These are phyloP conservation scores for Zaprionus inermis DNA, from an alignment of 1,140 invertebrate genomes.

Conservation along the genomic window DNA sequence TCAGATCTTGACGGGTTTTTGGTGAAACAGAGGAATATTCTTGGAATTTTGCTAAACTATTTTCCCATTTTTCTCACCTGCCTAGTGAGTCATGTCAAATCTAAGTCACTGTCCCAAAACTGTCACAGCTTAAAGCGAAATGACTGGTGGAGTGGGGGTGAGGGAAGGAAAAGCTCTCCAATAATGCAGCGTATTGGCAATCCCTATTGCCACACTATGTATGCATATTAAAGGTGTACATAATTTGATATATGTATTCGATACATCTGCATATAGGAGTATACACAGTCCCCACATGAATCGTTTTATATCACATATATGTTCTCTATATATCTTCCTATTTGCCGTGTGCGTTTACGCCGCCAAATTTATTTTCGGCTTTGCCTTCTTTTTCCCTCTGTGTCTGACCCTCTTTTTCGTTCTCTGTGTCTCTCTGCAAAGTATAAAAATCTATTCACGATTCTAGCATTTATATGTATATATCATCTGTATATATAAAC, in stretches of 20 bases:
- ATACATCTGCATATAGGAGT: conserved; percentile 33
- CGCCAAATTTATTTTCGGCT: conserved; percentile 71
- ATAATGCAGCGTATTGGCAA: conserved; percentile 29
- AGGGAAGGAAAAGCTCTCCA: conserved; percentile 2
- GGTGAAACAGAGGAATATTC: conserved; percentile 36
- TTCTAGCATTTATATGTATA: conserved; percentile 40
- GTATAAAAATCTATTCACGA: conserved; percentile 74
- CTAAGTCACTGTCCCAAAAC: conserved; percentile 61
- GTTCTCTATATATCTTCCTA: conserved; percentile 65
- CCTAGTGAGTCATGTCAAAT: conserved; percentile 46
- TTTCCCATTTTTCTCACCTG: conserved; percentile 56
- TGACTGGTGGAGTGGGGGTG: neutral
- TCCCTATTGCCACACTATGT: conserved; percentile 30
- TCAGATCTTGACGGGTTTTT: neutral
- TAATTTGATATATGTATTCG: conserved; percentile 31
- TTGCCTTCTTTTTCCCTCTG: conserved; percentile 19
- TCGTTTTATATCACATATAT: conserved; percentile 70
- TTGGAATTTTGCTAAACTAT: conserved; percentile 25
- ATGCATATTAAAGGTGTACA: conserved; percentile 32
- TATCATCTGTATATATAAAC: conserved; percentile 66
- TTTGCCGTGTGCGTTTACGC: conserved; percentile 74
- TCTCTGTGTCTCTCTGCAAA: conserved; percentile 40
- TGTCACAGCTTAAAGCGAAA: conserved; percentile 45
- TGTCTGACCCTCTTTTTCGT: conserved; percentile 42
- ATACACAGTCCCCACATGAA: conserved; percentile 55